phyloP scores from a whole-genome alignment of 2,888 invertebrate species.

The Cephalotes varians region DNA sequence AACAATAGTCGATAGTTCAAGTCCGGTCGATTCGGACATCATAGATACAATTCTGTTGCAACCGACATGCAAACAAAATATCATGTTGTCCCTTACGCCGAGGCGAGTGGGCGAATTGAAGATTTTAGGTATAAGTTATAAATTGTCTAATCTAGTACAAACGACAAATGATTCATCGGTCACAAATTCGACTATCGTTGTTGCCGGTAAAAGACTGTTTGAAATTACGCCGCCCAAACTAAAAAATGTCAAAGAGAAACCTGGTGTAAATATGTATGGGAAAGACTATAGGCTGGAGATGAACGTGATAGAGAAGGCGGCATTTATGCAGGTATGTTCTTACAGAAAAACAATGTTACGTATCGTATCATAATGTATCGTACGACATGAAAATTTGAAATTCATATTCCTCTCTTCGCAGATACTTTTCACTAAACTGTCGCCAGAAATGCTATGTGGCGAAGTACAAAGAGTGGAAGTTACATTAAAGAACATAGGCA shows the following conservation, averaged over 20 bases:
- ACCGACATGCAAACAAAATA: slow-evolving; percentile 88
- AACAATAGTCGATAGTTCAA: slow-evolving; percentile 79
- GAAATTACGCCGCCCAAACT: slow-evolving; percentile 87
- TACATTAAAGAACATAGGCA: slow-evolving; percentile 90
- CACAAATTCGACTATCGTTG: slow-evolving; percentile 83
- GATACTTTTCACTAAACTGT: slow-evolving; percentile 91
- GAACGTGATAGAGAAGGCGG: slow-evolving; percentile 92
- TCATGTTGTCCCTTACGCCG: slow-evolving; percentile 92
- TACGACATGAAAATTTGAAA: not conserved
- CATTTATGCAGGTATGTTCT: slow-evolving; percentile 91
- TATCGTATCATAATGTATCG: not conserved
- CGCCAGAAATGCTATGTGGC: slow-evolving; percentile 90
- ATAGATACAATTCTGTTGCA: slow-evolving; percentile 88
- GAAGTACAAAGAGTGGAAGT: slow-evolving; percentile 91
- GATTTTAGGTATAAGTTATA: slow-evolving; percentile 91
- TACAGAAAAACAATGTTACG: not conserved
- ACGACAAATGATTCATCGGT: slow-evolving; percentile 70
- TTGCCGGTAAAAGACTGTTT: slow-evolving; percentile 88
- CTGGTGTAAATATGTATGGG: slow-evolving; percentile 86
- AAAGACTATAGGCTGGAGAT: slow-evolving; percentile 91
- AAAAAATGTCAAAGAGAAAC: slow-evolving; percentile 87
- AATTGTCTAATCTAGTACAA: slow-evolving; percentile 85
- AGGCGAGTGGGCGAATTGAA: slow-evolving; percentile 91
- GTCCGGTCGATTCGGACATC: slow-evolving; percentile 88
- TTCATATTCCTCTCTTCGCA: slow-evolving; percentile 79